These are phyloP conservation scores for Rhinoptilus africanus DNA, from an alignment of 2,113 vertebrate genomes.

Conservation along the genomic window DNA sequence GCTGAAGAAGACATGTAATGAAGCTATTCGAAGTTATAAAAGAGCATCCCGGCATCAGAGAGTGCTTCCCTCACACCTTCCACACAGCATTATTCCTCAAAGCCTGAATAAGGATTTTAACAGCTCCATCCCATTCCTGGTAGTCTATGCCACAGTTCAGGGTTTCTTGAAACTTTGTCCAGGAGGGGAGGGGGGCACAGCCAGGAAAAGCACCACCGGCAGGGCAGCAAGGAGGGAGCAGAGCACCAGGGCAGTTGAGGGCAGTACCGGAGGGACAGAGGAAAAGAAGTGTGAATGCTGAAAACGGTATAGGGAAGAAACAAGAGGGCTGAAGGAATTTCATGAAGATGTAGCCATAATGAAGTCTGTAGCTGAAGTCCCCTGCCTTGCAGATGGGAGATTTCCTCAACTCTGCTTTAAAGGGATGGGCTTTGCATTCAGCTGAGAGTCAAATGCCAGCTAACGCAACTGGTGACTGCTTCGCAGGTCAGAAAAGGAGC, in stretches of 20 bases:
- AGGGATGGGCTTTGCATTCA: neutral
- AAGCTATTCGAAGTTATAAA: neutral
- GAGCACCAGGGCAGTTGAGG: neutral
- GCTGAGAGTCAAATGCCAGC: neutral
- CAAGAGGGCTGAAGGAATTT: neutral
- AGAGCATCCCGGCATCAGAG: neutral
- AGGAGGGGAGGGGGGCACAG: neutral
- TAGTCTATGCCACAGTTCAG: neutral
- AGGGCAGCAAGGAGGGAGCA: neutral
- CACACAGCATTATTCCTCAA: neutral
- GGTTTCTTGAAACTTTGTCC: neutral
- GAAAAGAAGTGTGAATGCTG: neutral
- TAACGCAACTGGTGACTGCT: neutral
- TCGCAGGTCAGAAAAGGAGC: neutral
- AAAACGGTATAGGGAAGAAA: accelerated
- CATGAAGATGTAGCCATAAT: neutral
- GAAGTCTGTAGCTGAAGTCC: neutral
- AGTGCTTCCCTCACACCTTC: neutral
- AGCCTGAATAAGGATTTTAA: neutral
- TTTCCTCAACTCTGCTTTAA: neutral
- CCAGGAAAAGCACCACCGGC: neutral
- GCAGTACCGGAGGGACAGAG: neutral
- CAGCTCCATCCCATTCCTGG: neutral
- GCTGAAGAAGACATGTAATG: neutral
- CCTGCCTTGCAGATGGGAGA: neutral